Evolutionary conservation across 2,797 vertebrate species (phyloP).

Genomic region (Macrochelys suwanniensis): DNA sequence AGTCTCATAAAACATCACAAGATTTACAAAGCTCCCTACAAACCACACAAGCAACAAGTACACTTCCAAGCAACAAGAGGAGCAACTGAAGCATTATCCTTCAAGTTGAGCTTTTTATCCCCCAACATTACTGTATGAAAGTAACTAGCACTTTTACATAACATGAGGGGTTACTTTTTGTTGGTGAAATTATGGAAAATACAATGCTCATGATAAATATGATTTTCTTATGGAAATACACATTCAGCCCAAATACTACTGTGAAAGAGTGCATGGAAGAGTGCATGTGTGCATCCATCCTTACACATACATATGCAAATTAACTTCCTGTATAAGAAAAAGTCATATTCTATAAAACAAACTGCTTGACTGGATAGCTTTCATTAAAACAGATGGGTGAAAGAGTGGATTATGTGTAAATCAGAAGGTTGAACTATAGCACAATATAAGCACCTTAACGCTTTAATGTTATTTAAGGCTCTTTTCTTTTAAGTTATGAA

Average conservation of each 20-base stretch:
- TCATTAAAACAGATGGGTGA: neutral
- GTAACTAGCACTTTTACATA: neutral
- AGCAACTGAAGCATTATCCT: neutral
- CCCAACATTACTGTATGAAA: slow-evolving; percentile 4
- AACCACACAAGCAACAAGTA: neutral
- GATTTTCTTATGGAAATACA: neutral
- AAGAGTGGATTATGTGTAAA: neutral
- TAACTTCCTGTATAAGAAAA: neutral
- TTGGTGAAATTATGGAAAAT: slow-evolving; percentile 24
- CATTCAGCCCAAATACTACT: neutral
- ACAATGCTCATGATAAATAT: slow-evolving; percentile 5
- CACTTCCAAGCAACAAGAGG: neutral
- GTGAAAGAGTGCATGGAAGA: neutral
- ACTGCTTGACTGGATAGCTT: neutral
- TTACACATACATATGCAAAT: neutral
- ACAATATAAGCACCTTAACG: neutral
- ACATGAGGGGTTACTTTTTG: neutral
- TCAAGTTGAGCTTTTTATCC: neutral
- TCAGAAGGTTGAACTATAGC: neutral
- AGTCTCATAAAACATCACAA: neutral
- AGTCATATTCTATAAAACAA: neutral
- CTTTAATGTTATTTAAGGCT: neutral
- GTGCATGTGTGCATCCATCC: neutral
- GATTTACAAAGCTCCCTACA: neutral
- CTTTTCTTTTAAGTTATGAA: neutral